These are phyloP conservation scores for Standfussiana lucernea DNA, from an alignment of 2,888 invertebrate genomes.

Conservation along the genomic window DNA sequence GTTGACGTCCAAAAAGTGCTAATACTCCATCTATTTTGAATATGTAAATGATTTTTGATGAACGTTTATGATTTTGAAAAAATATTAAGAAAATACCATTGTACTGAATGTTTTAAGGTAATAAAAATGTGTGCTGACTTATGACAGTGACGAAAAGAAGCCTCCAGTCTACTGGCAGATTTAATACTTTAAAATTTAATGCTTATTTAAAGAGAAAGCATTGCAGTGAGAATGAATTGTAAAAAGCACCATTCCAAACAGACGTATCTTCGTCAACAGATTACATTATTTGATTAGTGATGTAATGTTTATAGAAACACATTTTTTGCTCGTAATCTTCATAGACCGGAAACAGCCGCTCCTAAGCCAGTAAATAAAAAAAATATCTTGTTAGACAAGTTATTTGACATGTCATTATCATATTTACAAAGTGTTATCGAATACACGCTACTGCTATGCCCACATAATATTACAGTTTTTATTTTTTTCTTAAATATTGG, in stretches of 20 bases:
- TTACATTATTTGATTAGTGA: slow-evolving; percentile 61
- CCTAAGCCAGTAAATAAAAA: slow-evolving; percentile 51
- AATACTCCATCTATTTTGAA: not conserved
- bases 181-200: not conserved
- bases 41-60: not conserved
- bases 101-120: not conserved
- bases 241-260: slow-evolving; percentile 13
- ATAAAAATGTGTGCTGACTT: not conserved
- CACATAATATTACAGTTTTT: too few species aligned
- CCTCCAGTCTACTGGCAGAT: not conserved
- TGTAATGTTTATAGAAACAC: slow-evolving; percentile 42
- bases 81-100: not conserved
- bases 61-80: too few species aligned
- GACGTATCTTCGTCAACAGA: slow-evolving; percentile 19
- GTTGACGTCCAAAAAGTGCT: not conserved
- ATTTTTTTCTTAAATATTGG: too few species aligned
- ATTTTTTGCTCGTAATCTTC: slow-evolving; percentile 29
- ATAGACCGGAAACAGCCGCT: slow-evolving; percentile 57
- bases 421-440: slow-evolving; percentile 37
- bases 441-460: slow-evolving; percentile 7
- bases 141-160: not conserved
- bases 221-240: not conserved
- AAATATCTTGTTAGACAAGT: slow-evolving; percentile 21
- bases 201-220: slow-evolving; percentile 16
- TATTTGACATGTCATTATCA: slow-evolving; percentile 18